Conservation (phyloP, 1,140 invertebrate genomes). For the Papilio xuthus region DNA sequence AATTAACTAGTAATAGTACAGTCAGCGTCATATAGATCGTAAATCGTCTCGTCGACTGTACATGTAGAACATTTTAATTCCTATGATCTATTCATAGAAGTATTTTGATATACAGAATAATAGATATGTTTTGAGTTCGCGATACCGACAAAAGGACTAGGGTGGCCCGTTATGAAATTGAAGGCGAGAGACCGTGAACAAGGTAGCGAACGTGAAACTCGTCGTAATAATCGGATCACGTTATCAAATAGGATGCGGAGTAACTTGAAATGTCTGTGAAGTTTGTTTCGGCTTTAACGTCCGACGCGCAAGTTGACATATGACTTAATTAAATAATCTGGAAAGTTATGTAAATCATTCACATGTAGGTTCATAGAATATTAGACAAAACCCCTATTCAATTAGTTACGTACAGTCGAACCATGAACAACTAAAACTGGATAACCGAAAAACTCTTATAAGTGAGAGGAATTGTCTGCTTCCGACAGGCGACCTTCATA, state of each 20-base stretch:
- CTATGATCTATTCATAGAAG: neutral
- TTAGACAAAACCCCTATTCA: neutral
- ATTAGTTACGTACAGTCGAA: neutral
- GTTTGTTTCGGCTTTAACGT: conserved; percentile 16
- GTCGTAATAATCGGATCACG: conserved; percentile 24
- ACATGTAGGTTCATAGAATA: neutral
- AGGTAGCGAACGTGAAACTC: neutral
- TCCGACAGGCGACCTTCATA: too few relatives aligned
- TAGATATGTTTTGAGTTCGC: neutral
- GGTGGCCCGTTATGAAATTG: neutral
- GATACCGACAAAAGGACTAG: too few relatives aligned
- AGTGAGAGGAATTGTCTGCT: too few relatives aligned
- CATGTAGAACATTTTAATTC: neutral
- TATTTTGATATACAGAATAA: neutral
- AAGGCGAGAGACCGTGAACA: neutral
- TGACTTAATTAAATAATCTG: conserved; percentile 15
- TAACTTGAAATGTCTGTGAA: conserved; percentile 17
- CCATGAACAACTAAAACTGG: too few relatives aligned
- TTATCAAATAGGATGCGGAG: conserved; percentile 1
- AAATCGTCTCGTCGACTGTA: too few relatives aligned
- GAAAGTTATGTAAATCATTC: neutral
- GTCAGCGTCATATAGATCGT: too few relatives aligned
- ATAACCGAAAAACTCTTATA: too few relatives aligned
- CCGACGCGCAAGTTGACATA: neutral
- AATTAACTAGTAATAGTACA: too few relatives aligned